Evolutionary conservation across 2,113 vertebrate genomes (phyloP), one percentile per base, ranked within the genome.

Genomic region (Colaptes auratus): DNA sequence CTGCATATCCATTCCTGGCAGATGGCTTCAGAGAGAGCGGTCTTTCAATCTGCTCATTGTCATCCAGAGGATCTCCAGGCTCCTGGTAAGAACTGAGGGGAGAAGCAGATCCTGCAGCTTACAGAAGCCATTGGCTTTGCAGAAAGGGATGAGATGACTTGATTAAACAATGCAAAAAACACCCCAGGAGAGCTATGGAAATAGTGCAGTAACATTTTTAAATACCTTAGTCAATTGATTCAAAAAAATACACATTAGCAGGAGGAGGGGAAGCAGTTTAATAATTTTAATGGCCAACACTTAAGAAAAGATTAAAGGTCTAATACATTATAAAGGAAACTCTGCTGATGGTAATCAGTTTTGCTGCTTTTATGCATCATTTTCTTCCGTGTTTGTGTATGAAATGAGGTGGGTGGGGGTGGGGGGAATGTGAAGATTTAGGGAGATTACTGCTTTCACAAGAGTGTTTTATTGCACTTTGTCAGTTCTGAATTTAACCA

Each of bases 271-370:
- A 92, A 85, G 75, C 75, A 94, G 86, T 96, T 95, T 95, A 95
- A 95, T 96, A 96, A 92, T 97, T 95, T 95, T 95, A 96, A 96
- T 95, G 91, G 92, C 63, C 84, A 92, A 92, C 74, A 76, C 71
- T 96, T 96, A 96, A 91, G 87, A 96, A 96, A 96, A 97, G 87
- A 95, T 95, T 94, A 96, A 96, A 94, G 84, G 90, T 92, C 86
- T 89, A 91, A 95, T 95, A 91, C 53, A 95, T 96, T 96, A 96
- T 90, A 95, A 95, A 84, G 80, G 73, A 95, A 95, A 95, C 73
- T 95, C 89, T 97, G 94, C 95, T 95, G 95, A 95, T 93, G 92
- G 82, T 94, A 95, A 95, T 95, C 94, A 97, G 90, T 95, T 96
- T 94, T 95, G 61, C 82, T 91, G 86, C 76, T 94, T 95, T 95